Percentiles rank a stretch among this genome's conserved stretches.
phyloP scores from a whole-genome alignment of 2,113 vertebrate genomes.

The Cichladusa arquata region DNA sequence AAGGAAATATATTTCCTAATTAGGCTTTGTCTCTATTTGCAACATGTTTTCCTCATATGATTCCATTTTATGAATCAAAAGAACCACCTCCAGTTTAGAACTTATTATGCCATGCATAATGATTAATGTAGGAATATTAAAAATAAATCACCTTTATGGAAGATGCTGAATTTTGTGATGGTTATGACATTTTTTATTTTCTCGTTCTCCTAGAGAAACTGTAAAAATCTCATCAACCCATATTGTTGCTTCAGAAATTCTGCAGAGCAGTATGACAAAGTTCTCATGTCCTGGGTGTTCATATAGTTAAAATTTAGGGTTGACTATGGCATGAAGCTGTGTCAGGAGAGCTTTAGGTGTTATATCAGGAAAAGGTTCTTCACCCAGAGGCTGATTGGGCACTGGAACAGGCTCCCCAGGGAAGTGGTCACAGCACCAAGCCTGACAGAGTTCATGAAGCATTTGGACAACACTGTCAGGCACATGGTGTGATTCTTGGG shows the following conservation, averaged over 20 bases:
- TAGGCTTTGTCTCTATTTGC: background rate
- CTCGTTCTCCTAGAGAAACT: background rate
- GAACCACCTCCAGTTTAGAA: background rate
- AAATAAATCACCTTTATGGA: background rate
- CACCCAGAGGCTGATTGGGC: background rate
- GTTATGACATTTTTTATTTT: background rate
- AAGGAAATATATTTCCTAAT: background rate
- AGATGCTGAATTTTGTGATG: background rate
- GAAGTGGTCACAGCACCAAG: background rate
- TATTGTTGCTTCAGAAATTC: background rate
- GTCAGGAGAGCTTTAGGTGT: background rate
- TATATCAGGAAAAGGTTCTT: background rate
- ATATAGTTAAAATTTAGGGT: background rate
- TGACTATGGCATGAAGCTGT: background rate
- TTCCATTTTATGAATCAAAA: background rate
- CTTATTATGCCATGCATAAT: background rate
- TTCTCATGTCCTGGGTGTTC: background rate
- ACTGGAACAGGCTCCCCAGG: background rate
- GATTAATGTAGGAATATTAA: background rate
- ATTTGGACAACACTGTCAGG: background rate
- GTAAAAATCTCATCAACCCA: background rate
- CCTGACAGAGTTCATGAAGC: background rate
- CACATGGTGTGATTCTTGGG: background rate
- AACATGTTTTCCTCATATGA: background rate
- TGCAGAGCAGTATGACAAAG: background rate